Base-by-base conservation (phyloP, 2,888 invertebrate species). In the Dendrolimus pini region DNA sequence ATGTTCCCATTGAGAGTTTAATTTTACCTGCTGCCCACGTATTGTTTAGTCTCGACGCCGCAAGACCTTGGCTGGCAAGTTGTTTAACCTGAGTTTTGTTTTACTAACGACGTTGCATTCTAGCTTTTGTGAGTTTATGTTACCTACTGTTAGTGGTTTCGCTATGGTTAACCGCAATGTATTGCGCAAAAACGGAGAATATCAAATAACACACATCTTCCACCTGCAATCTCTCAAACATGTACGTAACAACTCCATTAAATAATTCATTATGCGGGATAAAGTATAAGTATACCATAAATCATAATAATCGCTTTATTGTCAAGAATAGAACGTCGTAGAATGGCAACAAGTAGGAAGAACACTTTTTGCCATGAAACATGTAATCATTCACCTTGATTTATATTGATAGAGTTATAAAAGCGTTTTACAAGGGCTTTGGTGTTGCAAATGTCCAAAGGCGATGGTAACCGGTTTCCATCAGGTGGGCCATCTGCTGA, bases 1-100 rank as follows among this genome's bases (percentile, higher is more conserved):
- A 47, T 47, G 47, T 8, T 9, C 8, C 47, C 47, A 47, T 47
- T 47, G 59, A 56, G 57, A 60, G 30, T 41, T 60, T 61, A 57
- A 60, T 67, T 65, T 60, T 76, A 77, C 71, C 70, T 75, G 75
- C 65, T 61, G 58, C 62, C 62, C 59, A 55, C 13, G 58, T 61
- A 63, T 71, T 73, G 72, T 74, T 72, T 70, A 69, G 73, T 70
- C 67, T 69, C 56, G 47, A 12, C 2, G 8, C 47, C 47, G 47
- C 47, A 47, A 47, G 47, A 47, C 47, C 47, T 47, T 47, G 47
- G 47, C 47, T 47, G 12, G 47, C 10, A 47, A 47, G 9, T 47
- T 47, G 47, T 47, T 47, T 47, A 47, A 47, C 47, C 47, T 47
- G 47, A 47, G 47, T 47, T 47, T 47, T 47, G 47, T 47, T 47